phyloP scores from a whole-genome alignment of 2,888 invertebrate species.

The Malthinus flaveolus region DNA sequence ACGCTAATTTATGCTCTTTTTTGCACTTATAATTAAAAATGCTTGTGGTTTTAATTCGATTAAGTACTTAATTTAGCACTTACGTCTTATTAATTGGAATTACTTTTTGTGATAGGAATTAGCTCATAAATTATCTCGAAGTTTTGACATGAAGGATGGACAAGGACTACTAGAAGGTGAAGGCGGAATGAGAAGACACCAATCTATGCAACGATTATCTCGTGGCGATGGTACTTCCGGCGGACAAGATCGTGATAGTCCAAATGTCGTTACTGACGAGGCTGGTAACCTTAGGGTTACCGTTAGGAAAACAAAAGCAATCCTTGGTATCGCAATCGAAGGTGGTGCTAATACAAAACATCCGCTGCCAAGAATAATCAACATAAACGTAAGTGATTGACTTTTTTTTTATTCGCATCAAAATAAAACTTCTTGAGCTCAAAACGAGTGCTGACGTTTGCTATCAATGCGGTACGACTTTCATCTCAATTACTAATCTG shows the following conservation, averaged over 20 bases:
- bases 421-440: no score
- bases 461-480: no score
- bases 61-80: no score
- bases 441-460: no score
- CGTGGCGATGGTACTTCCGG: slow-evolving; percentile 57
- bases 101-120: slow-evolving; percentile 66
- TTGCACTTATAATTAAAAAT: no score
- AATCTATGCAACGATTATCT: slow-evolving; percentile 76
- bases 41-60: no score
- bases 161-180: slow-evolving; percentile 70
- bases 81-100: neutral
- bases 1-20: no score
- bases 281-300: slow-evolving; percentile 87
- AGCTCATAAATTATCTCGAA: slow-evolving; percentile 83
- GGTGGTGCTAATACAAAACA: slow-evolving; percentile 96
- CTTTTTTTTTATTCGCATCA: no score
- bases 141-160: slow-evolving; percentile 88
- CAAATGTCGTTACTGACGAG: slow-evolving; percentile 79
- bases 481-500: no score
- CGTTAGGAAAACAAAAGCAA: slow-evolving; percentile 91
- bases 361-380: slow-evolving; percentile 92
- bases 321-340: slow-evolving; percentile 95
- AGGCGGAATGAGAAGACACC: slow-evolving; percentile 69
- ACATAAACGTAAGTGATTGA: slow-evolving; percentile 80
- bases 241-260: slow-evolving; percentile 52